These are phyloP conservation scores for Agriotes lineatus DNA, from an alignment of 2,888 invertebrate genomes.

Conservation along the genomic window DNA sequence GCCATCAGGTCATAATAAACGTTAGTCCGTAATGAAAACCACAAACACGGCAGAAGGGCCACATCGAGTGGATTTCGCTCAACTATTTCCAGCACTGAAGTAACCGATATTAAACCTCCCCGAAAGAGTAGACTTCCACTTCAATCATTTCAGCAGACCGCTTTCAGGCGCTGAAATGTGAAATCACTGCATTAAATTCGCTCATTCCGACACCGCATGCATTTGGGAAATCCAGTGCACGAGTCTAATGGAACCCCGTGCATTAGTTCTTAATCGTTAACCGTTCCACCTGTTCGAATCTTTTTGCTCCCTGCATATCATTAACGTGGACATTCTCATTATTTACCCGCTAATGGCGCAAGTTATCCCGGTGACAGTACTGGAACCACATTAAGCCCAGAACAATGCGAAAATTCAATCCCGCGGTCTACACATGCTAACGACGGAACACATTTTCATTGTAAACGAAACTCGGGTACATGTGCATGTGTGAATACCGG, in stretches of 20 bases:
- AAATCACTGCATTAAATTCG: constrained; percentile 24
- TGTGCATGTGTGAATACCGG: constrained; percentile 6
- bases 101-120: constrained; percentile 20
- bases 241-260: background rate
- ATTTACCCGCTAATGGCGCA: constrained; percentile 20
- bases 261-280: background rate
- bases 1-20: constrained; percentile 27
- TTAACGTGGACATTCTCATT: constrained; percentile 13
- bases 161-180: constrained; percentile 16
- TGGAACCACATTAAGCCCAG: constrained; percentile 10
- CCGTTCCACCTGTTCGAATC: constrained; percentile 1
- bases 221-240: constrained; percentile 8
- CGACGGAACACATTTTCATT: constrained; percentile 20
- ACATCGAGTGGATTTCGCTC: constrained; percentile 28
- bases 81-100: constrained; percentile 24
- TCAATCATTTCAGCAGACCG: constrained; percentile 18
- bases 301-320: constrained; percentile 11
- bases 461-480: constrained; percentile 13
- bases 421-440: constrained; percentile 20
- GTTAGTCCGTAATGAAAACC: constrained; percentile 29
- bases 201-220: constrained; percentile 20
- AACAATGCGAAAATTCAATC: constrained; percentile 21
- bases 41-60: constrained; percentile 27
- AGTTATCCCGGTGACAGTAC: constrained; percentile 15
- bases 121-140: constrained; percentile 19